Evolutionary conservation across 2,888 invertebrate species (phyloP), one percentile per base, ranked within the genome.

Genomic region (Horisme vitalbata): DNA sequence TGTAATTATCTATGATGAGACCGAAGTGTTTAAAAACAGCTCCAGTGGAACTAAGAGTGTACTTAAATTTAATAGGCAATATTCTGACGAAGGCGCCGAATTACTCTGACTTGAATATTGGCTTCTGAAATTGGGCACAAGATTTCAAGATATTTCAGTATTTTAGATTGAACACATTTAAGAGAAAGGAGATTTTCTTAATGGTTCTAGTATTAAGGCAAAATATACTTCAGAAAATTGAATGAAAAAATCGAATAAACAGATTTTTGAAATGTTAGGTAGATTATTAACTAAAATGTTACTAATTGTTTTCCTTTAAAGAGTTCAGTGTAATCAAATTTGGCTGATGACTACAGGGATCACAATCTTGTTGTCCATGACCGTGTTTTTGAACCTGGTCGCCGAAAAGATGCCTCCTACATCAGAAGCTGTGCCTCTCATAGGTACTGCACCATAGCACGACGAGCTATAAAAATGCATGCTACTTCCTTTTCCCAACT

Each of bases 371-470:
- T 94, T 98, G 90, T 98, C 98, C 89, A 94, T 98, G 93, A 98
- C 97, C 91, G 97, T 98, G 90, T 98, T 98, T 93, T 94, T 97
- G 91, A 96, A 97, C 92, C 95, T 98, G 93, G 97, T 98, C 82
- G 97, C 97, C 70, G 97, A 98, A 94, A 97, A 97, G 91, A 95
- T 98, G 94, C 97, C 97, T 86, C 94, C 94, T 65, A 93, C 95
- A 74, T 94, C 94, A 87, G 94, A 95, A 86, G 94, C 95, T 86
- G 94, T 95, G 85, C 94, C 94, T 84, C 91, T 95, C 84, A 94
- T 95, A 94, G 94, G 94, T 95, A 93, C 65, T 37, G 54, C 60
- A 68, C 52, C 50, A 44, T 69, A 68, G 68, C 61, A 59, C 52
- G 56, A 58, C 35, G 30, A 45, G 33, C 34, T 33, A 34, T 47